Evolutionary conservation across 2,797 vertebrate genomes (phyloP).

Genomic region (Caiman crocodilus): DNA sequence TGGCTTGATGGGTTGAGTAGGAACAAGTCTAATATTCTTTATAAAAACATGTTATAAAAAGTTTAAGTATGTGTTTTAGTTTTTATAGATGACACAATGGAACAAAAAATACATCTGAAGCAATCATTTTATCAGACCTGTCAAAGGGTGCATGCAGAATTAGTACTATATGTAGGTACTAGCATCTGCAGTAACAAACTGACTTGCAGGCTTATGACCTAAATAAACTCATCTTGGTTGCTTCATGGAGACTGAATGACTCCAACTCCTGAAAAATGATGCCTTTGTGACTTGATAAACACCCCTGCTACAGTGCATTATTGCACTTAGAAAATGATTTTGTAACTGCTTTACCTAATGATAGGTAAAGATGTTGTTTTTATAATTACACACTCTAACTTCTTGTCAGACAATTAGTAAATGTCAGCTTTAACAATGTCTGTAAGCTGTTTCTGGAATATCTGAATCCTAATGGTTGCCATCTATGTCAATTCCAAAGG

Average conservation of each 20-base stretch:
- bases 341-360: not conserved
- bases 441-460: not conserved
- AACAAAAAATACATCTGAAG: not conserved
- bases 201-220: not conserved
- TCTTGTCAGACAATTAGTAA: constrained; percentile 16
- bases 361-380: not conserved
- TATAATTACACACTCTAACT: not conserved
- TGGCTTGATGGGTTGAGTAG: constrained; percentile 21
- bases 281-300: not conserved
- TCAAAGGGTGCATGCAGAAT: not conserved
- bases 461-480: not conserved
- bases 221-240: not conserved
- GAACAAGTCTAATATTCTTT: constrained; percentile 24
- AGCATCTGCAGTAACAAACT: not conserved
- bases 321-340: not conserved
- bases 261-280: not conserved
- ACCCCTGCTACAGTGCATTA: not conserved
- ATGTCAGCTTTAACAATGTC: constrained; percentile 15
- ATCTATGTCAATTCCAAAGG: not conserved
- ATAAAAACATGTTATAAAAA: constrained; percentile 32
- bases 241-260: not conserved
- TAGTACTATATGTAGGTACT: not conserved
- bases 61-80: not conserved
- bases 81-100: not conserved
- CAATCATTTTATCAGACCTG: constrained; percentile 26